These are phyloP conservation scores for Tragulus kanchil DNA, from an alignment of 2,113 vertebrate species.

Conservation along the genomic window DNA sequence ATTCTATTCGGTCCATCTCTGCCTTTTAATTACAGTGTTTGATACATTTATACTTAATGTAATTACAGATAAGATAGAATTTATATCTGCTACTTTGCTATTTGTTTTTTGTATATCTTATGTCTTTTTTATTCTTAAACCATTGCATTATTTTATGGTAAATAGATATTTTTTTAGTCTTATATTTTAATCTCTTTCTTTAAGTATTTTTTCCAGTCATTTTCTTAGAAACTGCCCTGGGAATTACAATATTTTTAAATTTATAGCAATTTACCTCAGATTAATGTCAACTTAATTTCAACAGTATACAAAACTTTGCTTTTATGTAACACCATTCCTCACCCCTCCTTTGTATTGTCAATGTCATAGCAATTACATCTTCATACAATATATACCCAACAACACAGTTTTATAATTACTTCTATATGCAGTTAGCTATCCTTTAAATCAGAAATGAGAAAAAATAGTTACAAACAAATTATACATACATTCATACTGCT, in stretches of 20 bases:
- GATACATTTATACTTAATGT: background rate
- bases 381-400: background rate
- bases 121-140: background rate
- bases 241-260: background rate
- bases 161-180: background rate
- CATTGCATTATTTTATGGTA: background rate
- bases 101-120: background rate
- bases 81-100: background rate
- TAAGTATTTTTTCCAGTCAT: background rate
- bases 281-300: background rate
- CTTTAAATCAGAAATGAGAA: background rate
- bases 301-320: background rate
- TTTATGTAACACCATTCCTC: background rate
- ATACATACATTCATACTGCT: background rate
- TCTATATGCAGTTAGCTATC: background rate
- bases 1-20: background rate
- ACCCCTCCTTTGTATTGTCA: background rate
- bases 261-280: background rate
- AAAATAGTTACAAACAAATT: background rate
- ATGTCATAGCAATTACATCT: background rate
- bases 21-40: background rate
- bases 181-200: slow-evolving; percentile 3
- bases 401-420: background rate
- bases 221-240: background rate
- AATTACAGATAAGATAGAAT: background rate